phyloP scores from a whole-genome alignment of 2,113 vertebrate species.

The Struthio camelus region DNA sequence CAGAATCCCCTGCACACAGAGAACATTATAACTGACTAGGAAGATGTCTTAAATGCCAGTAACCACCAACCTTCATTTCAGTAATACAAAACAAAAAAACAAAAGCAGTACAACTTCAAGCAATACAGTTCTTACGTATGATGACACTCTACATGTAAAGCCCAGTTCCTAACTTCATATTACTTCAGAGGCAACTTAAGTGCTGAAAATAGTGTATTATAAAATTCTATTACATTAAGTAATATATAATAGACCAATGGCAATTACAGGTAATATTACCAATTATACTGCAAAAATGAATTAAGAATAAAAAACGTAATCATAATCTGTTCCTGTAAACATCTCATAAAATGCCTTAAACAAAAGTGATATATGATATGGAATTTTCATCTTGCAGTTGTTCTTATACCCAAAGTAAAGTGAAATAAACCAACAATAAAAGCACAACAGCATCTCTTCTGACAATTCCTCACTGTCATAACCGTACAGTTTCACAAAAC shows the following conservation, averaged over 20 bases:
- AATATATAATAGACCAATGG: neutral
- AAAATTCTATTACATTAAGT: neutral
- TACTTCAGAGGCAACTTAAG: neutral
- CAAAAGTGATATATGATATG: rapidly evolving
- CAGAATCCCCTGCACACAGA: neutral
- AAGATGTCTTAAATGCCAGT: neutral
- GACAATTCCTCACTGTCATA: neutral
- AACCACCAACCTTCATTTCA: neutral
- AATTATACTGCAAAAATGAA: neutral
- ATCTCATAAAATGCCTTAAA: neutral
- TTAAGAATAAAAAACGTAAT: neutral
- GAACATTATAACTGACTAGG: neutral
- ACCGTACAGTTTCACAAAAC: neutral
- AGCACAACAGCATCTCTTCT: neutral
- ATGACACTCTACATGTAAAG: neutral
- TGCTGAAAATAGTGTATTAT: neutral
- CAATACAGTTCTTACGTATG: neutral
- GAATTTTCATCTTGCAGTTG: neutral
- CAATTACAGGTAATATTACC: neutral
- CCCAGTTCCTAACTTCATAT: neutral
- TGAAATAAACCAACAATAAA: neutral
- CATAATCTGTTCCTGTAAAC: neutral
- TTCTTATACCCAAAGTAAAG: neutral
- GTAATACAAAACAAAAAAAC: neutral
- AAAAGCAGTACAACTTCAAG: neutral